Percentiles rank a stretch among this genome's conserved stretches.
Evolutionary conservation across 2,797 vertebrate genomes (phyloP).

Genomic region (Parauchenoglanis punctatus): DNA sequence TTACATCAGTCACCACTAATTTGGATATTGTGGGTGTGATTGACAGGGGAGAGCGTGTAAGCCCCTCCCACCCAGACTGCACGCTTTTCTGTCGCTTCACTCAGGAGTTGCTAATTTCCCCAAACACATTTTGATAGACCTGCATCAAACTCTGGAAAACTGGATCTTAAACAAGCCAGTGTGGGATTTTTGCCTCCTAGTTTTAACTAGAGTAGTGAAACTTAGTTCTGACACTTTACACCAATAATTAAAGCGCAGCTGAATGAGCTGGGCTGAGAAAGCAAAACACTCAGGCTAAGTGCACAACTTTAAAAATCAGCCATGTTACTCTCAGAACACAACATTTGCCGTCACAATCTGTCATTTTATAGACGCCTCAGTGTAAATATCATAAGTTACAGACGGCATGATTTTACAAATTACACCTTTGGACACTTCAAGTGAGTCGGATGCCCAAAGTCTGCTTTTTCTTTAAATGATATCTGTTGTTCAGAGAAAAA

Average conservation of each 20-base stretch:
- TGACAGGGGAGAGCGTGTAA: not conserved
- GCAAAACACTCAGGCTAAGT: not conserved
- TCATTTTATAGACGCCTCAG: not conserved
- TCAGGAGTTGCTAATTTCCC: not conserved
- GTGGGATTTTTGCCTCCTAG: not conserved
- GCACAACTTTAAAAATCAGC: not conserved
- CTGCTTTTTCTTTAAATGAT: not conserved
- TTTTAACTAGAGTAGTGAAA: not conserved
- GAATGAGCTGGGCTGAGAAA: not conserved
- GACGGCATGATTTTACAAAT: not conserved
- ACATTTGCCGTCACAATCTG: not conserved
- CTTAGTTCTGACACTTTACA: not conserved
- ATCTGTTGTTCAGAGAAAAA: not conserved
- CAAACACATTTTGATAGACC: not conserved
- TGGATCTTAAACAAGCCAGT: not conserved
- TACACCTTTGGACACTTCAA: not conserved
- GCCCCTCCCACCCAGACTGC: not conserved
- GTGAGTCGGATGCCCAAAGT: not conserved
- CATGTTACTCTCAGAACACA: not conserved
- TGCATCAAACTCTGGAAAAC: not conserved
- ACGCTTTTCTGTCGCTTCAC: not conserved
- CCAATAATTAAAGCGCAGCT: not conserved
- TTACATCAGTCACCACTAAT: not conserved
- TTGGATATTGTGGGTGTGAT: not conserved
- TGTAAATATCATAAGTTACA: not conserved